These are phyloP conservation scores for Tricholauxania praeusta DNA, from an alignment of 2,888 invertebrate species.

Conservation along the genomic window DNA sequence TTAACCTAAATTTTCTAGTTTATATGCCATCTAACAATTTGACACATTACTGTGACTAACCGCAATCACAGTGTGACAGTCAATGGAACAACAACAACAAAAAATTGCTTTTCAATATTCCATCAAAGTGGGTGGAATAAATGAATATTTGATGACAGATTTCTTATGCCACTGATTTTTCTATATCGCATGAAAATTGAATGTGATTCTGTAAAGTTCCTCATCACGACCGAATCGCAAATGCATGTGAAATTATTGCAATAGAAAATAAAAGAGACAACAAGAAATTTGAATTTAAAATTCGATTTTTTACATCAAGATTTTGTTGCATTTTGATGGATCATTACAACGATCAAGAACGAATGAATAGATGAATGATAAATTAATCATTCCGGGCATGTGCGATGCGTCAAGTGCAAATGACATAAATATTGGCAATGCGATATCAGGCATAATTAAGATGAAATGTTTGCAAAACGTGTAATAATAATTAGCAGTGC, in stretches of 20 bases:
- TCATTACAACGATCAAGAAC: background rate
- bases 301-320: constrained; percentile 26
- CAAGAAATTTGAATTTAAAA: constrained; percentile 32
- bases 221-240: background rate
- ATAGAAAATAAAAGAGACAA: background rate
- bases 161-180: constrained; percentile 1
- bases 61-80: constrained; percentile 14
- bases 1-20: too few relatives aligned
- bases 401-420: constrained; percentile 28
- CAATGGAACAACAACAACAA: background rate
- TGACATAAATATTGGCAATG: constrained; percentile 18
- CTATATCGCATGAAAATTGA: background rate
- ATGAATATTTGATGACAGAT: constrained; percentile 21
- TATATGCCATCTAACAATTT: too few relatives aligned
- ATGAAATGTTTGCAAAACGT: constrained; percentile 26
- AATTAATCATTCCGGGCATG: too few relatives aligned
- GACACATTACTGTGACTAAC: background rate
- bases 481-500: background rate
- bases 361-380: too few relatives aligned
- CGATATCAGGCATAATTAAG: constrained; percentile 18
- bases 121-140: constrained; percentile 31
- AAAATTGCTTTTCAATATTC: constrained; percentile 7
- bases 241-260: constrained; percentile 7
- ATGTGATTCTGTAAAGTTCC: background rate
- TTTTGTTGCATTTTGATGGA: constrained; percentile 11